Conservation (phyloP, 23 tunicate genomes). For the Halocynthia aurantium region DNA sequence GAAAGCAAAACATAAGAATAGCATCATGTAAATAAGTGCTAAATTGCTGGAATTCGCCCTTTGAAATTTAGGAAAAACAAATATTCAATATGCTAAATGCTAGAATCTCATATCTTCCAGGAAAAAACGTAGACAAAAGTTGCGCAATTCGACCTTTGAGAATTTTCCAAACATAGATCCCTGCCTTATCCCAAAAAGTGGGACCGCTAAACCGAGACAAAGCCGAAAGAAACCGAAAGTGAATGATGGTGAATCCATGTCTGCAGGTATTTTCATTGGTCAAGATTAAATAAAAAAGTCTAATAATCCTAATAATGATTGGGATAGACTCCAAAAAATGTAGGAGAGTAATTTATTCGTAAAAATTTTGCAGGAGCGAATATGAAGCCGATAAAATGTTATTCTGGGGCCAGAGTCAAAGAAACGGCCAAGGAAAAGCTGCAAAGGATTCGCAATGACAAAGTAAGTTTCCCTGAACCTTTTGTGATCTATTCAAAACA, state of each 20-base stretch:
- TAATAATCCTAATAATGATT: too few relatives aligned
- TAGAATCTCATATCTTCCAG: background rate
- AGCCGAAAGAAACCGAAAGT: slow-evolving; percentile 10
- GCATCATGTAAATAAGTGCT: too few relatives aligned
- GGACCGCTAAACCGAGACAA: slow-evolving; percentile 25
- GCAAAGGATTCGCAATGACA: background rate
- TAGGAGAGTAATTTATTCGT: background rate
- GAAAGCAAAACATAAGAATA: too few relatives aligned
- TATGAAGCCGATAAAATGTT: slow-evolving; percentile 9
- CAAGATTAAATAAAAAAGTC: too few relatives aligned
- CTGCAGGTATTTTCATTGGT: slow-evolving; percentile 1
- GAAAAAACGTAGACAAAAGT: slow-evolving; percentile 3
- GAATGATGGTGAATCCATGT: background rate
- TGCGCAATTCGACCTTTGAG: background rate
- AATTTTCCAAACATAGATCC: slow-evolving; percentile 11
- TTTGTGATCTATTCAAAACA: too few relatives aligned
- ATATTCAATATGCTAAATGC: too few relatives aligned
- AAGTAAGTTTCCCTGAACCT: too few relatives aligned
- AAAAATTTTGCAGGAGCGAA: slow-evolving; percentile 16
- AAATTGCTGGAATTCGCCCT: too few relatives aligned
- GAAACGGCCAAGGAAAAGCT: slow-evolving; percentile 14
- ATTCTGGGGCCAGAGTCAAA: slow-evolving; percentile 24
- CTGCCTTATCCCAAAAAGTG: slow-evolving; percentile 22
- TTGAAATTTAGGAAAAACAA: too few relatives aligned
- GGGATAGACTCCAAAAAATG: background rate